Conservation (phyloP, 2,888 invertebrate species). For the Microplitis manilae region DNA sequence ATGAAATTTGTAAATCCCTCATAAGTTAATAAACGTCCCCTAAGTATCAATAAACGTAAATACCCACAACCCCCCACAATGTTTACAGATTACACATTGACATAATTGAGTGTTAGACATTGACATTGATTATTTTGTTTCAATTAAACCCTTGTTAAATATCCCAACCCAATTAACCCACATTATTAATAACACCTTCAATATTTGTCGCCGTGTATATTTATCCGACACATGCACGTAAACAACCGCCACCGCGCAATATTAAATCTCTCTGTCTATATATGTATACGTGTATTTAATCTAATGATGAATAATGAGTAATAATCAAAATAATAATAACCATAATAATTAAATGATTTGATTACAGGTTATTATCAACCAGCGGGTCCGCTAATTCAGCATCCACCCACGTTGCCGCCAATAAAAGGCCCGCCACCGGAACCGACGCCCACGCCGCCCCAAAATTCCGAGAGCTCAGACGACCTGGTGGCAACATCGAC, state of each 20-base stretch:
- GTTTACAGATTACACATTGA: background rate
- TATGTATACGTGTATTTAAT: too few relatives aligned
- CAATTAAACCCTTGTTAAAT: too few relatives aligned
- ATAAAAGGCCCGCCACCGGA: conserved; percentile 69
- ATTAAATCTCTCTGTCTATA: too few relatives aligned
- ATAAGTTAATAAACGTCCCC: background rate
- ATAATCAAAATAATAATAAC: background rate
- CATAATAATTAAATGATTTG: conserved; percentile 43
- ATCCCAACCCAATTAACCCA: too few relatives aligned
- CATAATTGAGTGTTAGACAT: background rate
- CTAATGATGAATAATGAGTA: background rate
- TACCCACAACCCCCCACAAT: background rate
- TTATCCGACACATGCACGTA: too few relatives aligned
- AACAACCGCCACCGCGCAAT: too few relatives aligned
- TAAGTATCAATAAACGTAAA: background rate
- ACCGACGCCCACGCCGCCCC: conserved; percentile 69
- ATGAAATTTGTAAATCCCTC: too few relatives aligned
- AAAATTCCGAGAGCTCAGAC: conserved; percentile 70
- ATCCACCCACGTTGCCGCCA: conserved; percentile 71
- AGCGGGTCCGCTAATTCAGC: conserved; percentile 87
- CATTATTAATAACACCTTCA: too few relatives aligned
- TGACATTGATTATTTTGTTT: background rate
- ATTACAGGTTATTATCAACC: conserved; percentile 91
- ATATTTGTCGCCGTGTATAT: background rate
- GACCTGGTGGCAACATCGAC: conserved; percentile 67